These are phyloP conservation scores for Coenobita brevimanus DNA, from an alignment of 1,140 invertebrate species.

Conservation along the genomic window DNA sequence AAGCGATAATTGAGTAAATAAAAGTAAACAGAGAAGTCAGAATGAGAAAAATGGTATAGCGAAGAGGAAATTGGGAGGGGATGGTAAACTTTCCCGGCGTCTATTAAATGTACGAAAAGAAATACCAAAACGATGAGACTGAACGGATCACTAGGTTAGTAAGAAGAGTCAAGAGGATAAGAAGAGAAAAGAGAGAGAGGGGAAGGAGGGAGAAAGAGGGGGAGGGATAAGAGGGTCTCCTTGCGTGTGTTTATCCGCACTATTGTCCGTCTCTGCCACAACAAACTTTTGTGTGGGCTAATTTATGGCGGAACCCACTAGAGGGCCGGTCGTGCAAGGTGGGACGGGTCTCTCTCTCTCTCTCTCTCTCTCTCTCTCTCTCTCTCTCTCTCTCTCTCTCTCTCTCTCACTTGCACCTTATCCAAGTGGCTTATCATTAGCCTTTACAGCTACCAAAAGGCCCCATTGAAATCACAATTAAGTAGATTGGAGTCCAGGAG, in stretches of 20 bases:
- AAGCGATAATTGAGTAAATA: too few relatives aligned
- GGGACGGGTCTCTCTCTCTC: neutral
- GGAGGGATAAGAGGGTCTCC: constrained; percentile 22
- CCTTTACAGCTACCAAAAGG: constrained; percentile 20
- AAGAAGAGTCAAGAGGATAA: neutral
- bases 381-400: constrained; percentile 1
- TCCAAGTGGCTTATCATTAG: constrained; percentile 52
- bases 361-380: neutral
- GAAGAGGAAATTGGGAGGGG: too few relatives aligned
- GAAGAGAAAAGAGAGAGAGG: neutral
- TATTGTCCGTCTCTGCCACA: constrained; percentile 61
- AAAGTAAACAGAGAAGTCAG: too few relatives aligned
- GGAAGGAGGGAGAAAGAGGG: neutral
- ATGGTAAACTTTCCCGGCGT: too few relatives aligned
- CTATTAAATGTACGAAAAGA: neutral
- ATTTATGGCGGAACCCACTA: constrained; percentile 51
- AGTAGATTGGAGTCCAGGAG: constrained; percentile 52
- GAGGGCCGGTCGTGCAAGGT: constrained; percentile 25
- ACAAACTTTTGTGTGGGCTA: constrained; percentile 64
- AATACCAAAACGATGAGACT: neutral
- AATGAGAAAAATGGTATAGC: too few relatives aligned
- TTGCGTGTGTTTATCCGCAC: constrained; percentile 59
- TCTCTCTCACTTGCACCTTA: constrained; percentile 8
- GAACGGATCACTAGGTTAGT: too few relatives aligned
- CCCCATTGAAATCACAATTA: constrained; percentile 54